Conservation (phyloP, 2,797 vertebrate genomes). For the Pseudopleuronectes americanus region DNA sequence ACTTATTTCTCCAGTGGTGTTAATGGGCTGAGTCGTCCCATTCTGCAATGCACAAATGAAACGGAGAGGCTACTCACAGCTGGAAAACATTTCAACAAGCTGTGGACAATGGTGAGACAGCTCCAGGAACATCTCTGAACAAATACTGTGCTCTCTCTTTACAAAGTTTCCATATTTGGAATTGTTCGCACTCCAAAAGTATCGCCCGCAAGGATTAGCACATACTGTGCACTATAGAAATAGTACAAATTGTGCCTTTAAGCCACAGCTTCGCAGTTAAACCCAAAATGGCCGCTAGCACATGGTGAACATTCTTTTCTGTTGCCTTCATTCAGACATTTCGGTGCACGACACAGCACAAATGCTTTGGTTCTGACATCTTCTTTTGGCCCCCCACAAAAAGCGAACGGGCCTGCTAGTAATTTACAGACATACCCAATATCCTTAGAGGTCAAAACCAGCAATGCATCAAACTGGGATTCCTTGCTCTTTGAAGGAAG, state of each 20-base stretch:
- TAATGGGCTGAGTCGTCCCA: conserved; percentile 27
- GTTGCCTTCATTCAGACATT: conserved; percentile 38
- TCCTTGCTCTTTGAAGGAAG: conserved; percentile 65
- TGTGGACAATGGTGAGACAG: conserved; percentile 38
- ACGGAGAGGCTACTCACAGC: conserved; percentile 41
- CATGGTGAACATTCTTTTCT: conserved; percentile 38
- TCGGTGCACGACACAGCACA: conserved; percentile 27
- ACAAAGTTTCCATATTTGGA: conserved; percentile 8
- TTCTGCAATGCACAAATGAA: conserved; percentile 30
- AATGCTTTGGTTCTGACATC: conserved; percentile 62
- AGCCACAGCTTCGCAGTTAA: conserved; percentile 7
- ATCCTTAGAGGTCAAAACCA: conserved; percentile 45
- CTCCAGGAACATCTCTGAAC: conserved; percentile 31
- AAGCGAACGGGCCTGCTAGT: conserved; percentile 63
- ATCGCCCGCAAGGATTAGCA: not conserved
- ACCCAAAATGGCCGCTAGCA: conserved; percentile 49
- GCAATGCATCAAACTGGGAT: conserved; percentile 52
- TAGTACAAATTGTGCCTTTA: not conserved
- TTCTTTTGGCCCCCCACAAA: conserved; percentile 32
- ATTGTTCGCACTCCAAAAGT: not conserved
- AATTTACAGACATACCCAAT: conserved; percentile 67
- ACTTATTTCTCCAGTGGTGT: conserved; percentile 5
- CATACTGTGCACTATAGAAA: not conserved
- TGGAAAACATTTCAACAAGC: conserved; percentile 57
- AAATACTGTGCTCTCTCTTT: conserved; percentile 11